phyloP scores from a whole-genome alignment of 2,113 vertebrate genomes.

The Xiphophorus maculatus region DNA sequence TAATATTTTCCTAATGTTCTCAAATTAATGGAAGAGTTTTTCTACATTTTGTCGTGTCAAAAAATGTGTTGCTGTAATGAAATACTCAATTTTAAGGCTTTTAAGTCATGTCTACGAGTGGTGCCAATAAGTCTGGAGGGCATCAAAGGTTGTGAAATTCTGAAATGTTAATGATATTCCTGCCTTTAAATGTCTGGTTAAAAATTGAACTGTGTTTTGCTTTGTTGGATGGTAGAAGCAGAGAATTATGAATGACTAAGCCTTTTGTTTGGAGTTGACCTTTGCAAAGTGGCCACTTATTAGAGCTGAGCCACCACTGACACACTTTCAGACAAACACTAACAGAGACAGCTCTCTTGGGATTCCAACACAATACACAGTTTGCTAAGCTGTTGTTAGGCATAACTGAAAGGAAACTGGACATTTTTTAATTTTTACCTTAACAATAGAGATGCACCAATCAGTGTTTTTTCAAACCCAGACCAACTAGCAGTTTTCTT shows the following conservation, averaged over 20 bases:
- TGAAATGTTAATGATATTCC: not conserved
- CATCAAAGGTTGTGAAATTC: not conserved
- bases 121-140: not conserved
- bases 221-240: not conserved
- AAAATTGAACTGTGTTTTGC: not conserved
- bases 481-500: not conserved
- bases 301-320: not conserved
- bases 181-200: not conserved
- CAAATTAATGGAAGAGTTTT: too few species aligned
- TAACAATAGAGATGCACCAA: not conserved
- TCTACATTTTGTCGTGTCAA: not conserved
- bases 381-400: not conserved
- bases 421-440: not conserved
- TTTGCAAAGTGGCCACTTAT: constrained; percentile 16
- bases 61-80: not conserved
- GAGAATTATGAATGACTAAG: not conserved
- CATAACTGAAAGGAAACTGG: not conserved
- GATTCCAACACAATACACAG: not conserved
- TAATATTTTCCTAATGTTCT: too few species aligned
- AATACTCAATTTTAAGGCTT: not conserved
- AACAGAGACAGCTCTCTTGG: not conserved
- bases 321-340: constrained; percentile 1
- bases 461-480: too few species aligned
- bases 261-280: constrained; percentile 5
- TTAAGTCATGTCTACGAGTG: too few species aligned